Evolutionary conservation across 2,888 invertebrate genomes (phyloP).

Genomic region (Steromphala cineraria): DNA sequence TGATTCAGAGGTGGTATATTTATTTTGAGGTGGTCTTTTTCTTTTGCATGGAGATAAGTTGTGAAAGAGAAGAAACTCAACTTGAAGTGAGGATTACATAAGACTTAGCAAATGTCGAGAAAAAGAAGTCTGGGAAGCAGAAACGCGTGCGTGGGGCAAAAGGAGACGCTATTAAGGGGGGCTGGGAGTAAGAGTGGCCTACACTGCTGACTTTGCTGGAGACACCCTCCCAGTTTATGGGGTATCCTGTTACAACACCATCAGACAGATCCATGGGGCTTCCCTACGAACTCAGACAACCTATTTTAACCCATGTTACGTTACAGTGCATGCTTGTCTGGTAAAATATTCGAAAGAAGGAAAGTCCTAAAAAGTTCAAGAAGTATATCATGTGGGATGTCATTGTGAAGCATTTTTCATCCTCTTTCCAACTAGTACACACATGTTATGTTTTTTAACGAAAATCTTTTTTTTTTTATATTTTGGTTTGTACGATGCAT

Average conservation of each 20-base stretch:
- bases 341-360: background rate
- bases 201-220: background rate
- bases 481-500: background rate
- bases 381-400: background rate
- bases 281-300: constrained; percentile 11
- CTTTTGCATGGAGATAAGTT: background rate
- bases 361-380: background rate
- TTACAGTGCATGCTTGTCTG: background rate
- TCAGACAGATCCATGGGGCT: constrained; percentile 20
- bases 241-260: constrained; percentile 17
- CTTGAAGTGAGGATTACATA: background rate
- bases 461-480: background rate
- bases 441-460: background rate
- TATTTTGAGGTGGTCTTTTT: background rate
- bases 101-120: background rate
- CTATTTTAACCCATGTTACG: background rate
- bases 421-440: background rate
- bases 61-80: background rate
- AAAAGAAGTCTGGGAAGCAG: background rate
- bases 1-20: no score
- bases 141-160: background rate
- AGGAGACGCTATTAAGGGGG: background rate
- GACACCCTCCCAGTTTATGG: constrained; percentile 16
- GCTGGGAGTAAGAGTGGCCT: background rate
- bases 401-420: background rate